These are phyloP conservation scores for Dione juno DNA, from an alignment of 2,888 invertebrate species.

Conservation along the genomic window DNA sequence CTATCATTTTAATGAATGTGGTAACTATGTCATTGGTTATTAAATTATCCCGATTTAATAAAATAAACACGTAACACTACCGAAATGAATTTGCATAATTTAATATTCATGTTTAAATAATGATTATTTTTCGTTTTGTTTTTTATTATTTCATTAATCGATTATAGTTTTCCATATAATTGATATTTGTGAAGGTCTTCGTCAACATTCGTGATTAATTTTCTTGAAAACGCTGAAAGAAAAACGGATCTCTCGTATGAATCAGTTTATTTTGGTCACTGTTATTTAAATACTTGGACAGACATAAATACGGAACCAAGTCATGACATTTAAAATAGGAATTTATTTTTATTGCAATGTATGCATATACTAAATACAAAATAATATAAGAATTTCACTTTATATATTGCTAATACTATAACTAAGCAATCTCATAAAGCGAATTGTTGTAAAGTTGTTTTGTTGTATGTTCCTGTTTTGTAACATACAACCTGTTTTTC, in stretches of 20 bases:
- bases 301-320: background rate
- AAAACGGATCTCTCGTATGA: background rate
- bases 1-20: conserved; percentile 6
- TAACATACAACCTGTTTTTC: too few species aligned
- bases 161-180: background rate
- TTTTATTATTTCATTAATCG: background rate
- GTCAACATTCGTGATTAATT: background rate
- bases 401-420: background rate
- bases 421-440: background rate
- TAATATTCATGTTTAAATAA: background rate
- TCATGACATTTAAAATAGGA: background rate
- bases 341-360: background rate
- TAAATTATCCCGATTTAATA: conserved; percentile 14
- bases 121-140: too few species aligned
- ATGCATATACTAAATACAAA: background rate
- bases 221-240: background rate
- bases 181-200: background rate
- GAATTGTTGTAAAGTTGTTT: background rate
- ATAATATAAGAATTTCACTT: background rate
- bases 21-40: conserved; percentile 13
- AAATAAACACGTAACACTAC: background rate
- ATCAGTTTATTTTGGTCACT: conserved; percentile 13
- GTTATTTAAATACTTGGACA: background rate
- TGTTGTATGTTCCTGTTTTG: too few species aligned
- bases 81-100: conserved; percentile 13